Base-by-base conservation (phyloP, 2,888 invertebrate genomes). In the Melanchra persicariae region DNA sequence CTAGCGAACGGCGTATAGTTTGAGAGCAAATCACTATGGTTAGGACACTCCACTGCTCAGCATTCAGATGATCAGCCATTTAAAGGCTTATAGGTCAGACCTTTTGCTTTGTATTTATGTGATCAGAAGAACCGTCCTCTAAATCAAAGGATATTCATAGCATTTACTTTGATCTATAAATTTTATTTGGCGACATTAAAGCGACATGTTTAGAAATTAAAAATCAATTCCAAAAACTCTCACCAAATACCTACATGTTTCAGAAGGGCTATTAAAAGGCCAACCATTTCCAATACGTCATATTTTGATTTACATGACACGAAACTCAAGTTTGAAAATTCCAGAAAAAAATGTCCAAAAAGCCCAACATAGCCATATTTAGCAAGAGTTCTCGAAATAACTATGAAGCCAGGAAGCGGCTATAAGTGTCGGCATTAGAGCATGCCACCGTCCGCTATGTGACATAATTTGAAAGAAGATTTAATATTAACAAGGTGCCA, bases 351-450 rank as follows among this genome's bases (percentile, higher is more conserved):
- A 67, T 60, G 0, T 52, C 65, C 60, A 78, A 66, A 24, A 73
- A 66, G 26, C 49, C 65, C 12, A 24, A 9, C 70, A 78, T 52
- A 54, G 65, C 77, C 79, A 83, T 75, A 80, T 74, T 82, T 73
- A 81, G 83, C 71, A 52, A 68, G 65, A 66, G 69, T 70, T 84
- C 71, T 70, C 37, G 64, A 81, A 77, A 84, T 81, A 85, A 59
- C 70, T 49, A 17, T 26, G 37, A 19, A 57, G 63, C 26, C 81
- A 85, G 84, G 84, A 85, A 85, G 71, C 62, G 19, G 64, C 73
- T 71, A 82, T 81, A 81, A 68, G 62, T 73, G 81, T 79, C 66
- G 34, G 67, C 63, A 67, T 73, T 72, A 67, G 69, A 66, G 63
- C 78, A 60, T 51, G 19, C 58, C 40, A 26, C 58, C 49, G 73